Conservation (phyloP, 2,888 invertebrate species). For the Calliopum simillimum region DNA sequence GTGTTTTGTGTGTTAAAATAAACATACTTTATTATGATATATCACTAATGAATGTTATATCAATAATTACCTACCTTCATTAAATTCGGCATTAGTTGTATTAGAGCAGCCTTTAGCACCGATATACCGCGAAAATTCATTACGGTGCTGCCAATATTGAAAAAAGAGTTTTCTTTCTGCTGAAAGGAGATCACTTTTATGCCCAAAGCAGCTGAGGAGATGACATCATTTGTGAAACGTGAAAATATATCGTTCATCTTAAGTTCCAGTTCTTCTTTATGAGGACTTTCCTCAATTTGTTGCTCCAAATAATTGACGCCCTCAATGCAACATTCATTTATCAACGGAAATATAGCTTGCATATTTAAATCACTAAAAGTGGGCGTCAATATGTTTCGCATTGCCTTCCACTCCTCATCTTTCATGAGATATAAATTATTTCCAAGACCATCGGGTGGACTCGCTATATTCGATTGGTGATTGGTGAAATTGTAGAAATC, state of each 20-base stretch:
- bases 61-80: constrained; percentile 40
- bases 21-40: too few relatives aligned
- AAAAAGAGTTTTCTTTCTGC: constrained; percentile 71
- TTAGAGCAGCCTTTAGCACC: constrained; percentile 51
- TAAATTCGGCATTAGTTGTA: constrained; percentile 47
- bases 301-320: too few relatives aligned
- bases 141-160: constrained; percentile 67
- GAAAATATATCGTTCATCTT: constrained; percentile 65
- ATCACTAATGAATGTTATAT: too few relatives aligned
- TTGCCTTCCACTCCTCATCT: constrained; percentile 67
- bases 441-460: constrained; percentile 61
- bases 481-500: constrained; percentile 72
- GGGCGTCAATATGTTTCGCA: too few relatives aligned
- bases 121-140: constrained; percentile 49
- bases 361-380: too few relatives aligned
- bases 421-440: constrained; percentile 67
- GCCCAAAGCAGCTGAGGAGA: constrained; percentile 68
- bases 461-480: constrained; percentile 65
- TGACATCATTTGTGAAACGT: constrained; percentile 65
- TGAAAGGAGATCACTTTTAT: constrained; percentile 69
- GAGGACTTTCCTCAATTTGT: too few relatives aligned
- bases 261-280: constrained; percentile 53
- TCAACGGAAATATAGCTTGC: too few relatives aligned
- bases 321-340: too few relatives aligned
- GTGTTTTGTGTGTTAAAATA: too few relatives aligned